phyloP scores from a whole-genome alignment of 2,113 vertebrate genomes.

The Mirza zaza region DNA sequence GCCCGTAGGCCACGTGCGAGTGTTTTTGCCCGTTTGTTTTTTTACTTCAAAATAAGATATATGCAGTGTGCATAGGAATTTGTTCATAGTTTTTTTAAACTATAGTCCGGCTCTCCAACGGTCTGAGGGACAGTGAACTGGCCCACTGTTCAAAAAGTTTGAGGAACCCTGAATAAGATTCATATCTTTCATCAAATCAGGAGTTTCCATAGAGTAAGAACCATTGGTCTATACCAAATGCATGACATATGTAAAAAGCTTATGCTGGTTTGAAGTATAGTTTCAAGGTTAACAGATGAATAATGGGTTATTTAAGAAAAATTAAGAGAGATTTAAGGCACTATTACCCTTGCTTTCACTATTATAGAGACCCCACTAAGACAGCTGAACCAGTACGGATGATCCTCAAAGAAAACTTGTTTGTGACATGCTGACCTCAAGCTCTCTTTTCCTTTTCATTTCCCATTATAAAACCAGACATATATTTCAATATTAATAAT shows the following conservation, averaged over 20 bases:
- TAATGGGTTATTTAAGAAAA: neutral
- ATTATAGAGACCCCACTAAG: neutral
- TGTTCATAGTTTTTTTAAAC: too few relatives aligned
- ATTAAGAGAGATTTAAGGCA: neutral
- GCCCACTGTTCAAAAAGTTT: too few relatives aligned
- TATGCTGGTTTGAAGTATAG: neutral
- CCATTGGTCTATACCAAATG: neutral
- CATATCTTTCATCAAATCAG: neutral
- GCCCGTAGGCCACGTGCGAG: too few relatives aligned
- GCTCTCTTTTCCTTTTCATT: neutral
- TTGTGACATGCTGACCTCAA: neutral
- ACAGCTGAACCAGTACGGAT: neutral
- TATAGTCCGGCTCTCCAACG: too few relatives aligned
- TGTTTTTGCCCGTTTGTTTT: too few relatives aligned
- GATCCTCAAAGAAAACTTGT: neutral
- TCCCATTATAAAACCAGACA: neutral
- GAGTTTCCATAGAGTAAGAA: neutral
- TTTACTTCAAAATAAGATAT: too few relatives aligned
- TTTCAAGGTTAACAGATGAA: neutral
- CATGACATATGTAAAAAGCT: neutral
- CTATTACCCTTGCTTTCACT: neutral
- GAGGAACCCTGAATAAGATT: neutral
- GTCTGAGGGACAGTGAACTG: too few relatives aligned
- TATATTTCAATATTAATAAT: neutral
- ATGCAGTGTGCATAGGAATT: too few relatives aligned